Conservation (phyloP, 1,140 invertebrate genomes). For the Calycopis cecrops region DNA sequence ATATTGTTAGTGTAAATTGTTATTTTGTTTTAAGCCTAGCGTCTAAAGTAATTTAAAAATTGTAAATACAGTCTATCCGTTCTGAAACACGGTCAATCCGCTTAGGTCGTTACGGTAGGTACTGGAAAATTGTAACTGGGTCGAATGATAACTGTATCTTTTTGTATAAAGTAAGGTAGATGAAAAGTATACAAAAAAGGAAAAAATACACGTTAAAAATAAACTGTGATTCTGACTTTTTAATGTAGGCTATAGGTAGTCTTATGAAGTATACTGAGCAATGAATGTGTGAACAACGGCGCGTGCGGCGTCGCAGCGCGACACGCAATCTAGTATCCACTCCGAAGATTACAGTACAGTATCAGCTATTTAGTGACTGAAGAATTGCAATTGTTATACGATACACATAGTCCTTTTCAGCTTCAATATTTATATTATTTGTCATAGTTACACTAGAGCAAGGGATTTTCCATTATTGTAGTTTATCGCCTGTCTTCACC, state of each 20-base stretch:
- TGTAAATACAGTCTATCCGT: constrained; percentile 65
- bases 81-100: constrained; percentile 60
- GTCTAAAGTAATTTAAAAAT: constrained; percentile 67
- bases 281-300: constrained; percentile 33
- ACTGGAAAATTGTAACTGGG: constrained; percentile 57
- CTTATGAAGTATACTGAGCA: constrained; percentile 46
- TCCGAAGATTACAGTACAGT: background rate
- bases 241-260: constrained; percentile 65
- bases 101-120: constrained; percentile 60
- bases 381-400: background rate
- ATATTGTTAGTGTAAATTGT: constrained; percentile 74
- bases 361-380: constrained; percentile 2
- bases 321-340: background rate
- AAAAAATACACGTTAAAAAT: constrained; percentile 67
- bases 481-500: background rate
- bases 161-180: constrained; percentile 44
- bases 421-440: constrained; percentile 1
- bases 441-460: background rate
- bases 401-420: background rate
- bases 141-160: constrained; percentile 54
- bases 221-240: constrained; percentile 73
- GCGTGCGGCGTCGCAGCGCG: constrained; percentile 22
- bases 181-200: constrained; percentile 46
- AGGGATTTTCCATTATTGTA: background rate
- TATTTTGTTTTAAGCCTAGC: constrained; percentile 72